phyloP scores from a whole-genome alignment of 2,888 invertebrate genomes.

The Rambutsinella grinnellia region DNA sequence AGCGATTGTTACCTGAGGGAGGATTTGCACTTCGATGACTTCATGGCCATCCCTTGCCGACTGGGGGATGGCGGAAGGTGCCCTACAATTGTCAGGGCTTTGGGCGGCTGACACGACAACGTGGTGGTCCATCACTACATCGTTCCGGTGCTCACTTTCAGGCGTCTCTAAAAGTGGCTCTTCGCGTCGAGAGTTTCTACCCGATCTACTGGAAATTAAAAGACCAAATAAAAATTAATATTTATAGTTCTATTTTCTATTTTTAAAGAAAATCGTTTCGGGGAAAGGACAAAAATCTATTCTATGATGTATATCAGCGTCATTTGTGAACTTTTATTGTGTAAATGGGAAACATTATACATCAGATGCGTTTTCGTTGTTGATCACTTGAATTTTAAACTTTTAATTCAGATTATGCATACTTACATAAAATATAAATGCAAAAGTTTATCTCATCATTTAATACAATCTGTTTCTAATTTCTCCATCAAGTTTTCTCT shows the following conservation, averaged over 20 bases:
- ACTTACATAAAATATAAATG: neutral
- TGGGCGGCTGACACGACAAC: constrained; percentile 53
- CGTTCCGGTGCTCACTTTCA: constrained; percentile 64
- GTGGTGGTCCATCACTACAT: constrained; percentile 61
- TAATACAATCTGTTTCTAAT: neutral
- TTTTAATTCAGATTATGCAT: no score
- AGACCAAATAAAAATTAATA: neutral
- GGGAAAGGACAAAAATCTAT: no score
- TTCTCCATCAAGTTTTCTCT: neutral
- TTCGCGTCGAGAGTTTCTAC: constrained; percentile 61
- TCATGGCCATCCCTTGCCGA: constrained; percentile 74
- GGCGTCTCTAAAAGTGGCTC: constrained; percentile 66
- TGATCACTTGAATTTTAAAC: no score
- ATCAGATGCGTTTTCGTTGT: no score
- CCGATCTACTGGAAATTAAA: constrained; percentile 45
- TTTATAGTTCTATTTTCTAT: no score
- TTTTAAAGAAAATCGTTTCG: no score
- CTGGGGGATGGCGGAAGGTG: constrained; percentile 39
- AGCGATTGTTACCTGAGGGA: constrained; percentile 74
- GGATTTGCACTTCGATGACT: constrained; percentile 95
- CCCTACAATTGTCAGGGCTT: constrained; percentile 56
- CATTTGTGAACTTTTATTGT: no score
- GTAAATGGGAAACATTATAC: no score
- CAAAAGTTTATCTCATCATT: neutral
- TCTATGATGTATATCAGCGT: no score